Evolutionary conservation across 1,140 invertebrate species (phyloP).

Genomic region (Heliconius hermathena): DNA sequence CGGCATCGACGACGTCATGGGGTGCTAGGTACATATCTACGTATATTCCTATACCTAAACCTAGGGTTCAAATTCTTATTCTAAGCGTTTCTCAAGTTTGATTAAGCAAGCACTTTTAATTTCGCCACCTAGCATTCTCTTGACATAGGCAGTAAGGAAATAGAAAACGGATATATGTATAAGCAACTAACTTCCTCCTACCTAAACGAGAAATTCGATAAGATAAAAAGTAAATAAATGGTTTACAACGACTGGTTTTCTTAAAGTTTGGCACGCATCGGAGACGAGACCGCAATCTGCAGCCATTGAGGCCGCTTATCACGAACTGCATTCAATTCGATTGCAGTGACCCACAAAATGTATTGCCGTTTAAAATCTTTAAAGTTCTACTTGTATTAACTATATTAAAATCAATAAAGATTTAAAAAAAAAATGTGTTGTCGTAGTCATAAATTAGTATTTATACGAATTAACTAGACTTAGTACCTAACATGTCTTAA

Average conservation of each 20-base stretch:
- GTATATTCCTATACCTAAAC: neutral
- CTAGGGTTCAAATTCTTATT: neutral
- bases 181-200: neutral
- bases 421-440: too few relatives aligned
- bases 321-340: constrained; percentile 51
- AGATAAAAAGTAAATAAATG: constrained; percentile 11
- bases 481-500: neutral
- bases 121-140: too few relatives aligned
- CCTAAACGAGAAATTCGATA: neutral
- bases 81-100: too few relatives aligned
- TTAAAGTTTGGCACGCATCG: constrained; percentile 50
- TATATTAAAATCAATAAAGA: too few relatives aligned
- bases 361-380: constrained; percentile 19
- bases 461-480: too few relatives aligned
- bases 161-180: neutral
- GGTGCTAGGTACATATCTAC: neutral
- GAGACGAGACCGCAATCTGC: constrained; percentile 48
- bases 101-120: too few relatives aligned
- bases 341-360: constrained; percentile 58
- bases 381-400: neutral
- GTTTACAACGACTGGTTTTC: constrained; percentile 24
- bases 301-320: constrained; percentile 52
- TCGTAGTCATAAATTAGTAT: too few relatives aligned
- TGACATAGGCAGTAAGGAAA: neutral
- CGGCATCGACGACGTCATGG: neutral